phyloP scores from a whole-genome alignment of 2,113 vertebrate species.

The Clarias batrachus region DNA sequence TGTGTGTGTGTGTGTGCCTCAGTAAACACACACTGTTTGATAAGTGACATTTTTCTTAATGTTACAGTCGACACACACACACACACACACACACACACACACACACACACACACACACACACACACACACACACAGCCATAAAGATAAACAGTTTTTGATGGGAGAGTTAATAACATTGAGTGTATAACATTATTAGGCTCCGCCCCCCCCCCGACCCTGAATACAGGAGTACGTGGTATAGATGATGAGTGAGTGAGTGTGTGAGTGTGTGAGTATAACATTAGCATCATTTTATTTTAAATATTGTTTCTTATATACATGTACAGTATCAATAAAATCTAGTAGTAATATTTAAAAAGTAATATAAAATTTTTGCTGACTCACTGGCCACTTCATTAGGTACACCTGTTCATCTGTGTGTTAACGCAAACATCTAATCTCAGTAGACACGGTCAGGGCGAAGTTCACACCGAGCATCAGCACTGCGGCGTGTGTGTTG shows the following conservation, averaged over 20 bases:
- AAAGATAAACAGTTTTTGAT: not conserved
- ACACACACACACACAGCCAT: not conserved
- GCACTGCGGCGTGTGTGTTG: too few relatives aligned
- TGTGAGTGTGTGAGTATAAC: too few relatives aligned
- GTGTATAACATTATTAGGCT: too few relatives aligned
- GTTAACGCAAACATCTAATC: too few relatives aligned
- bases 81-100: conserved; percentile 12
- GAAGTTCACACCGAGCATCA: too few relatives aligned
- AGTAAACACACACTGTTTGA: conserved; percentile 13
- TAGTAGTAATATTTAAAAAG: too few relatives aligned
- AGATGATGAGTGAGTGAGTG: too few relatives aligned
- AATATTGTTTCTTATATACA: not conserved
- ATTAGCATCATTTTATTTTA: not conserved
- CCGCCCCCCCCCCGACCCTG: too few relatives aligned
- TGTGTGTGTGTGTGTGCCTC: not conserved
- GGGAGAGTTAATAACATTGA: not conserved
- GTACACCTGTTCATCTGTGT: too few relatives aligned
- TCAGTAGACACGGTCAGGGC: too few relatives aligned
- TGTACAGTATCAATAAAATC: too few relatives aligned
- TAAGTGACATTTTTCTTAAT: not conserved
- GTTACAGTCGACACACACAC: not conserved
- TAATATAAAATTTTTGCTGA: not conserved
- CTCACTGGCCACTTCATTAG: too few relatives aligned
- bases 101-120: conserved; percentile 15
- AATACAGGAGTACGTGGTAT: not conserved